These are phyloP conservation scores for Sinocyclocheilus grahami DNA, from an alignment of 2,113 vertebrate species.

Conservation along the genomic window DNA sequence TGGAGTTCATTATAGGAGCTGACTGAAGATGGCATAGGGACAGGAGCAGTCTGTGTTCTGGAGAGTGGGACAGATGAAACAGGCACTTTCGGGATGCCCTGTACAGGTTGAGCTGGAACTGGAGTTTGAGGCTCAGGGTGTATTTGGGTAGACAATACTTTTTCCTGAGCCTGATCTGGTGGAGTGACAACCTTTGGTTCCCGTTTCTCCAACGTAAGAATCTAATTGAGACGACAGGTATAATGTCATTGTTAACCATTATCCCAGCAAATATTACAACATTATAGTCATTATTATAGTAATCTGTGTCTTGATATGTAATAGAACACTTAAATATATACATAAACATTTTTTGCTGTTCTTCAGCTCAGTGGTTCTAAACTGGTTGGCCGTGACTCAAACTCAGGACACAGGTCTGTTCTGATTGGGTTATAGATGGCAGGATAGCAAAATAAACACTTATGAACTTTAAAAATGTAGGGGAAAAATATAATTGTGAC, in stretches of 20 bases:
- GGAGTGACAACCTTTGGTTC: constrained; percentile 67
- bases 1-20: not conserved
- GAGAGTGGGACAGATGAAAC: not conserved
- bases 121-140: not conserved
- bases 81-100: not conserved
- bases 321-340: not conserved
- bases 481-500: too few species aligned
- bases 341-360: not conserved
- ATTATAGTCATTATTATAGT: not conserved
- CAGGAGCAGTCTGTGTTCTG: constrained; percentile 1
- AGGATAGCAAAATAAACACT: not conserved
- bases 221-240: constrained; percentile 67
- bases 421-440: not conserved
- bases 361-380: not conserved
- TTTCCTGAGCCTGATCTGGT: not conserved
- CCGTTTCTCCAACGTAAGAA: constrained; percentile 81
- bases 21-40: not conserved
- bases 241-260: not conserved
- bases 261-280: not conserved
- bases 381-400: not conserved
- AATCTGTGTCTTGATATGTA: not conserved
- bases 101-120: not conserved
- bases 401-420: not conserved
- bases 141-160: constrained; percentile 27
- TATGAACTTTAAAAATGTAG: too few species aligned